Evolutionary conservation across 2,113 vertebrate species (phyloP), one percentile per base, ranked within the genome.

Genomic region (Eleginops maclovinus): DNA sequence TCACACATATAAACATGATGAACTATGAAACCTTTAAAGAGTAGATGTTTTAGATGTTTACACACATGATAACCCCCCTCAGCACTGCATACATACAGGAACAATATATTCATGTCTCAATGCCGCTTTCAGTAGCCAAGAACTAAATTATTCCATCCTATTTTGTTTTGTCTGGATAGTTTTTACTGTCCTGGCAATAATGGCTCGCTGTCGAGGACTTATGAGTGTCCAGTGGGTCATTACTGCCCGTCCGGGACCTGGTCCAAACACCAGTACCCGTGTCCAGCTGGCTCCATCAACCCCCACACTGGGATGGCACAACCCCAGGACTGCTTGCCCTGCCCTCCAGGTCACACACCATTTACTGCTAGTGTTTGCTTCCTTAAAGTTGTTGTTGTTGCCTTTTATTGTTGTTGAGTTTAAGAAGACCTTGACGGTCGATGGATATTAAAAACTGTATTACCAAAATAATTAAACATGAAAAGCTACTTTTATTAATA

Each of bases 231-330:
- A 21, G 5, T 83, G 24, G 97, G 97, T 15, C 94, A 97, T 81
- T 98, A 96, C 89, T 98, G 97, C 69, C 97, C 96, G 0, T 0
- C 64, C 0, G 90, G 96, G 53, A 97, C 95, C 1, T 79, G 90
- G 80, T 94, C 92, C 66, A 86, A 94, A 67, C 88, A 92, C 70
- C 96, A 97, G 88, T 95, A 96, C 77, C 96, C 96, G 0, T 98
- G 97, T 79, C 96, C 97, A 63, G 77, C 77, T 65, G 97, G 97
- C 24, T 96, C 94, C 4, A 95, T 97, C 87, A 97, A 94, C 81
- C 94, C 96, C 4, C 81, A 90, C 50, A 61, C 53, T 70, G 91
- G 92, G 43, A 94, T 93, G 84, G 61, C 59, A 75, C 84, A 83
- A 46, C 8, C 40, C 1, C 92, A 94, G 58, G 94, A 96, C 81